phyloP scores from a whole-genome alignment of 2,113 vertebrate species.

The Hippoglossus stenolepis region DNA sequence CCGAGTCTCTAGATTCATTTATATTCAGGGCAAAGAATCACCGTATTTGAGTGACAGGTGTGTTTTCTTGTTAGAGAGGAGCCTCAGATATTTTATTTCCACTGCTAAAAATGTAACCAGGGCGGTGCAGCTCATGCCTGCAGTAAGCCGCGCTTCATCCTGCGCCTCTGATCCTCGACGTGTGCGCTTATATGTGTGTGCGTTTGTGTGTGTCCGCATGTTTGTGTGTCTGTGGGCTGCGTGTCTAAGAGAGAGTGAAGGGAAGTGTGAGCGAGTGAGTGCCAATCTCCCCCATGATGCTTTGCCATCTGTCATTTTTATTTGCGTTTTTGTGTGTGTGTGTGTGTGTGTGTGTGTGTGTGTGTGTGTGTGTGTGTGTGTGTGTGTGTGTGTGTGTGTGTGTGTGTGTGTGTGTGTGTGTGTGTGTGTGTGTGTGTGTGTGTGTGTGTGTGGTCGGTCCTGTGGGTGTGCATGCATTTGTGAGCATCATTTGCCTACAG shows the following conservation, averaged over 20 bases:
- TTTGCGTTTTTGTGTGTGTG: constrained; percentile 23
- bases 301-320: constrained; percentile 76
- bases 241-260: constrained; percentile 66
- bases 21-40: constrained; percentile 63
- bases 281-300: constrained; percentile 81
- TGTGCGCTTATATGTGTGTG: constrained; percentile 25
- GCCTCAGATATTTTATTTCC: constrained; percentile 71
- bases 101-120: constrained; percentile 77
- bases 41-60: constrained; percentile 77
- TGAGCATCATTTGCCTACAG: constrained; percentile 49
- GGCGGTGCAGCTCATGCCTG: constrained; percentile 72
- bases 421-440: constrained; percentile 14
- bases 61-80: constrained; percentile 70
- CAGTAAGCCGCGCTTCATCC: constrained; percentile 75
- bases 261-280: constrained; percentile 66
- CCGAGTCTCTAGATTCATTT: constrained; percentile 62
- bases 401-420: constrained; percentile 27
- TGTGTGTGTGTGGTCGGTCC: neutral
- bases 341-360: constrained; percentile 22
- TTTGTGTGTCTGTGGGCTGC: constrained; percentile 61
- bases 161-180: constrained; percentile 72
- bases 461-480: constrained; percentile 42
- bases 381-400: neutral
- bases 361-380: constrained; percentile 10
- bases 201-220: constrained; percentile 11